Base-by-base conservation (phyloP, 2,888 invertebrate species). In the Fragum sueziense region DNA sequence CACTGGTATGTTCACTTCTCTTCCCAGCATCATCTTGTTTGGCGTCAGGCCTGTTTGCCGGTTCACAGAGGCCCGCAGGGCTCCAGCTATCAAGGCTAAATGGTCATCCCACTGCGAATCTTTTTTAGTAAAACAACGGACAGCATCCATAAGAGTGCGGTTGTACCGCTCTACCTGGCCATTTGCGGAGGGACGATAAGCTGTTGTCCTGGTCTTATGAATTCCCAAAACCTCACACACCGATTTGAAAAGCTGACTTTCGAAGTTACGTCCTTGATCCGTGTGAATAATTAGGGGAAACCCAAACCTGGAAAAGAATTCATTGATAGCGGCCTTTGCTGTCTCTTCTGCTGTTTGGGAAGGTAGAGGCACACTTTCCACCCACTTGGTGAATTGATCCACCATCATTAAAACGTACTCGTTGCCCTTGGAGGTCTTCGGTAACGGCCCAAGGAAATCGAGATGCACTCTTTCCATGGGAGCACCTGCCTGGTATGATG, bases 241-340 rank as follows among this genome's bases (percentile, higher is more conserved):
- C 9, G 33, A 22, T 37, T 33, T 37, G n/a, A 31, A 65, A 9
- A 65, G 34, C 22, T 37, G 33, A 29, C n/a, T 34, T 37, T 65
- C 34, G 22, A 65, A 65, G 25, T 65, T 34, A 11, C 74, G n/a
- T 31, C 82, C 79, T 59, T 78, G 75, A 54, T 83, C 77, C 11
- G 78, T 67, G 33, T 70, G 54, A 33, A 82, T 68, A 20, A 65
- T 37, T 22, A 80, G 29, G 2, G 79, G 82, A n/a, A 25, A 70
- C 14, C 80, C 74, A 70, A 77, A 75, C 20, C 77, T n/a, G 14
- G 70, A 54, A 57, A 80, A 80, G 51, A 83, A 75, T 14, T 72
- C 34, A 37, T 80, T 59, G 0, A 83, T 62, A 22, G 78, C 75
- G 9, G 75, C 80, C 20, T 41, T 70, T 25, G 82, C 78, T 51